These are phyloP conservation scores for Maniola hyperantus DNA, from an alignment of 2,888 invertebrate genomes.

Conservation along the genomic window DNA sequence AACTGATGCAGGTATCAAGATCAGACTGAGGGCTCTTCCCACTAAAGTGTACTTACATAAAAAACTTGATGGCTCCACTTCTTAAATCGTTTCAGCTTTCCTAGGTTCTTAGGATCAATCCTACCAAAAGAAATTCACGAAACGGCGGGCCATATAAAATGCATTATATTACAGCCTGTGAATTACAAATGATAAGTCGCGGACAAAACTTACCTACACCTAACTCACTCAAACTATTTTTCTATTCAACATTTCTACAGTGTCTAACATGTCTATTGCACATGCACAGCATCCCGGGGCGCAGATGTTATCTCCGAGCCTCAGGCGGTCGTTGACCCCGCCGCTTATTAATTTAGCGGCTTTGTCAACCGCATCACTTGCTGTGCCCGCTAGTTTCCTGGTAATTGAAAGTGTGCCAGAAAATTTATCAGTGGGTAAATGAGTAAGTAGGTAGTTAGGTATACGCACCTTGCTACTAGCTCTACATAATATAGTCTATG, in stretches of 20 bases:
- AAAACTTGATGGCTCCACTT: no score
- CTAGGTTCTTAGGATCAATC: no score
- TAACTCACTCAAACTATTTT: background rate
- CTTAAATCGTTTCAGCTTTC: no score
- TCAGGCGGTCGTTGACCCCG: conserved; percentile 25
- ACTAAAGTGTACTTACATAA: no score
- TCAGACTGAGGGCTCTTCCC: no score
- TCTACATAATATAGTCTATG: no score
- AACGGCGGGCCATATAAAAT: no score
- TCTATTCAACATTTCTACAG: background rate
- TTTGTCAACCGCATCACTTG: conserved; percentile 10
- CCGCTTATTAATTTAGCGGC: conserved; percentile 18
- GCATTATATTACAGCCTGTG: no score
- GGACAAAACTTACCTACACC: background rate
- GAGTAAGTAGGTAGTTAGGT: background rate
- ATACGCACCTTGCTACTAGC: no score
- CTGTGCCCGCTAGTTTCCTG: conserved; percentile 5
- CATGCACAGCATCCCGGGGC: conserved; percentile 23
- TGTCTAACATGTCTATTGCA: conserved; percentile 5
- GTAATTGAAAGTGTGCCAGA: conserved; percentile 9
- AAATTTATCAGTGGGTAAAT: background rate
- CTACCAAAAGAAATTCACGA: no score
- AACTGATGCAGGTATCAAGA: no score
- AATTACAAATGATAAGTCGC: no score
- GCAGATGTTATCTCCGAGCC: conserved; percentile 33